Conservation (phyloP, 1,140 invertebrate genomes). For the Drosophila sproati region DNA sequence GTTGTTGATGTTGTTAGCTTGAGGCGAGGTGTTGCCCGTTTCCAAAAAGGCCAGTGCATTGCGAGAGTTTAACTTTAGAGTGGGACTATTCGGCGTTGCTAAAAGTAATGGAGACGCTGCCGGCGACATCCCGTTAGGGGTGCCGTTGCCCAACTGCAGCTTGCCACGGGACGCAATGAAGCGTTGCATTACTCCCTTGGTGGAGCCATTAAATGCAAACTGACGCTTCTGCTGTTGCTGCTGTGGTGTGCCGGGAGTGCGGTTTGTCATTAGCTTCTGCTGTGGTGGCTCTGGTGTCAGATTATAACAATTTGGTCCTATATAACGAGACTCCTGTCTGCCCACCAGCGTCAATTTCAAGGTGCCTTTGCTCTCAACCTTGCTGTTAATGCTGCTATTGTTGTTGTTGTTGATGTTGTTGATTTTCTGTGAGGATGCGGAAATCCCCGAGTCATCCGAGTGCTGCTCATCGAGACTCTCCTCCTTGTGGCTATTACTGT, state of each 20-base stretch:
- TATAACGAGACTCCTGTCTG: constrained; percentile 73
- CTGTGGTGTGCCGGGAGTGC: constrained; percentile 88
- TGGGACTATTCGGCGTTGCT: constrained; percentile 21
- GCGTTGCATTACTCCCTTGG: constrained; percentile 91
- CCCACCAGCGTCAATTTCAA: constrained; percentile 54
- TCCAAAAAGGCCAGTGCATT: constrained; percentile 67
- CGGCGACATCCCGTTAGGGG: constrained; percentile 21
- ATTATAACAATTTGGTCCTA: constrained; percentile 83
- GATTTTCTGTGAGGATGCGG: constrained; percentile 72
- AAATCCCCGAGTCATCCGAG: constrained; percentile 80
- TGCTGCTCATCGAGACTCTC: constrained; percentile 78
- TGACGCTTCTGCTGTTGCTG: constrained; percentile 85
- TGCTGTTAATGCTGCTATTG: constrained; percentile 16
- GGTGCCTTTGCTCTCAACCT: constrained; percentile 18
- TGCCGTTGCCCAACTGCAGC: constrained; percentile 80
- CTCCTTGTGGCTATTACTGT: constrained; percentile 69
- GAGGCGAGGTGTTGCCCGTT: constrained; percentile 19
- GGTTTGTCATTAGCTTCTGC: constrained; percentile 85
- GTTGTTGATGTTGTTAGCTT: constrained; percentile 41
- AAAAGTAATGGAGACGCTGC: constrained; percentile 10
- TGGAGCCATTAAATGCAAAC: constrained; percentile 87
- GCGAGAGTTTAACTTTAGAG: constrained; percentile 64
- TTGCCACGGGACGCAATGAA: constrained; percentile 91
- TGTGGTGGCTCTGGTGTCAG: constrained; percentile 85
- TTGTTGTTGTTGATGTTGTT: constrained; percentile 37